Evolutionary conservation across 2,113 vertebrate genomes (phyloP).

Genomic region (Heterocephalus glaber): DNA sequence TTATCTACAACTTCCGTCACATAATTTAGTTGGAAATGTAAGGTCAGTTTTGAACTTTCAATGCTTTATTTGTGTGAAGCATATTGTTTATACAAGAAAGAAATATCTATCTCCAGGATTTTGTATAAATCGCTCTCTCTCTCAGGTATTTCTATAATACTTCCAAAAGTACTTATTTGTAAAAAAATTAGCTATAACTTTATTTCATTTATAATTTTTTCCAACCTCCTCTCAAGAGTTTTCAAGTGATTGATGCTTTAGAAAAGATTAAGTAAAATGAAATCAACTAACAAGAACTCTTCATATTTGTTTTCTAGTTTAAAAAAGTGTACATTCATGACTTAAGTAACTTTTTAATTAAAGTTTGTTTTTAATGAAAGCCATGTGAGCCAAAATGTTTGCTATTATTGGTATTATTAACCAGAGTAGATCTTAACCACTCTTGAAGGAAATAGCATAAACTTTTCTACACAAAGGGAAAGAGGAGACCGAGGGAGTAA

Average conservation of each 20-base stretch:
- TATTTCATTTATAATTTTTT: not conserved
- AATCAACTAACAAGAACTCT: not conserved
- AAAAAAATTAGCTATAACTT: not conserved
- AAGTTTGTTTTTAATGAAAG: constrained; percentile 59
- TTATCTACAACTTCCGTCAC: accelerated
- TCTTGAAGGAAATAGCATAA: constrained; percentile 16
- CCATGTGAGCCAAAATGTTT: not conserved
- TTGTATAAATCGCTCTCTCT: not conserved
- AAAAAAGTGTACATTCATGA: not conserved
- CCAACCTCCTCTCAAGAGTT: not conserved
- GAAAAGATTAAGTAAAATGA: constrained; percentile 46
- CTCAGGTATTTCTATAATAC: not conserved
- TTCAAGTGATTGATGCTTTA: constrained; percentile 10
- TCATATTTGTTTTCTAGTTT: constrained; percentile 11
- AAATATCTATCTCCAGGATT: not conserved
- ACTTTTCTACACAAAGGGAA: not conserved
- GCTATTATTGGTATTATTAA: constrained; percentile 45
- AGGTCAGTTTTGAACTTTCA: not conserved
- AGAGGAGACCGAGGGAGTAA: not conserved
- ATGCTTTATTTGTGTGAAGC: not conserved
- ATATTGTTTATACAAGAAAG: not conserved
- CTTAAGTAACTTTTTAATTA: constrained; percentile 42
- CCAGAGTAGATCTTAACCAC: not conserved
- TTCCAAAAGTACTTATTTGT: not conserved
- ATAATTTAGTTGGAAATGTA: not conserved